Conservation (phyloP, 2,113 vertebrate genomes). For the Odocoileus hemionus region DNA sequence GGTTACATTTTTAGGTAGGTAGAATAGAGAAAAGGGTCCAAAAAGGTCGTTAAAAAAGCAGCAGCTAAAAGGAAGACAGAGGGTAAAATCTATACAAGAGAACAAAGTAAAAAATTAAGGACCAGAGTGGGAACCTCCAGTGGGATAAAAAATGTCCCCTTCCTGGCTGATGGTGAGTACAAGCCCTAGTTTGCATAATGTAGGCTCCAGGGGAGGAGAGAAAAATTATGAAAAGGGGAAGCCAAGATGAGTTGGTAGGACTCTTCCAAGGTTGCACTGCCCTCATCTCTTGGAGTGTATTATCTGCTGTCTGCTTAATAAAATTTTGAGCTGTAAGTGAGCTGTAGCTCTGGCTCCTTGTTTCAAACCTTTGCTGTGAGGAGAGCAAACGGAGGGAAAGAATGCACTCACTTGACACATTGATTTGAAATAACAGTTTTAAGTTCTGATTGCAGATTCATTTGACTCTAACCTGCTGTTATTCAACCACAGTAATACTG, state of each 20-base stretch:
- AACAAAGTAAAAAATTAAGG: not conserved
- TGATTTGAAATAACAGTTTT: not conserved
- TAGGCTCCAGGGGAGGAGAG: not conserved
- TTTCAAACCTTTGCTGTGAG: not conserved
- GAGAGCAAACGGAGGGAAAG: not conserved
- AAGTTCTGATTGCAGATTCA: not conserved
- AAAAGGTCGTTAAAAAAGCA: not conserved
- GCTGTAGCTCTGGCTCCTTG: not conserved
- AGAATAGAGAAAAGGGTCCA: not conserved
- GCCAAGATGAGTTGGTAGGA: not conserved
- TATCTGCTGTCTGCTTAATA: not conserved
- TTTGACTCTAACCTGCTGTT: not conserved
- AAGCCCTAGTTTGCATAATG: not conserved
- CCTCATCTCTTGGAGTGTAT: not conserved
- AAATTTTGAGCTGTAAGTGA: not conserved
- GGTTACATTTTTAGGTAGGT: not conserved
- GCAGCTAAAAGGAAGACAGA: not conserved
- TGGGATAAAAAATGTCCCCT: not conserved
- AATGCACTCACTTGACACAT: not conserved
- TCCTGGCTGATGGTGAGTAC: not conserved
- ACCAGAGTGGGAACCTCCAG: not conserved
- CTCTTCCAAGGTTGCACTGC: not conserved
- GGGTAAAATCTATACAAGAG: not conserved
- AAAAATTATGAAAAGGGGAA: not conserved
- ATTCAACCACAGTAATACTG: not conserved